Percentiles rank a stretch among this genome's conserved stretches.
These are phyloP conservation scores for Teleogryllus occipitalis DNA, from an alignment of 1,140 invertebrate genomes.

Conservation along the genomic window DNA sequence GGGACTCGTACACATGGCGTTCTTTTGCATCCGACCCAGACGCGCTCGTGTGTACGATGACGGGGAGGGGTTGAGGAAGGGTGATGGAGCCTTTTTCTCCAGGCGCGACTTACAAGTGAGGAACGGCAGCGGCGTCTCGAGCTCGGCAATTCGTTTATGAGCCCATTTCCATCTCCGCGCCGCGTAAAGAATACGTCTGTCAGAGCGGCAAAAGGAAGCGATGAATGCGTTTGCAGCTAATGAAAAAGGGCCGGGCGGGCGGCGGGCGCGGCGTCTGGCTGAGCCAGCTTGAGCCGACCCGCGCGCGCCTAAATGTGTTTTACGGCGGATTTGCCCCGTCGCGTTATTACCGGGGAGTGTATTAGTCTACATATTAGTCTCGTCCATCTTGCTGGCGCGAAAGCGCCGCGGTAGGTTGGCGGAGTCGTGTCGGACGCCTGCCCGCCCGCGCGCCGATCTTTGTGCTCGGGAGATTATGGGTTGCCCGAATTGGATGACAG, in stretches of 20 bases:
- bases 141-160: background rate
- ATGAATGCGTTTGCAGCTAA: background rate
- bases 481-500: too few species aligned
- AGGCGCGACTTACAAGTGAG: background rate
- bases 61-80: too few species aligned
- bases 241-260: background rate
- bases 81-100: too few species aligned
- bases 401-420: background rate
- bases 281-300: too few species aligned
- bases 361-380: constrained; percentile 1
- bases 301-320: background rate
- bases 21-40: too few species aligned
- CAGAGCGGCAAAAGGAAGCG: background rate
- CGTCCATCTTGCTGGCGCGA: background rate
- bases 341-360: background rate
- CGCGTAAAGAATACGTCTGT: background rate
- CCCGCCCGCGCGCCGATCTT: too few species aligned
- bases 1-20: too few species aligned
- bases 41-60: too few species aligned
- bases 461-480: too few species aligned
- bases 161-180: background rate
- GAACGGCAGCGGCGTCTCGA: background rate
- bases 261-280: too few species aligned
- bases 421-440: background rate
- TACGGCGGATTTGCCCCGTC: background rate